Conservation (phyloP, 2,113 vertebrate species). For the Ailurus styani region DNA sequence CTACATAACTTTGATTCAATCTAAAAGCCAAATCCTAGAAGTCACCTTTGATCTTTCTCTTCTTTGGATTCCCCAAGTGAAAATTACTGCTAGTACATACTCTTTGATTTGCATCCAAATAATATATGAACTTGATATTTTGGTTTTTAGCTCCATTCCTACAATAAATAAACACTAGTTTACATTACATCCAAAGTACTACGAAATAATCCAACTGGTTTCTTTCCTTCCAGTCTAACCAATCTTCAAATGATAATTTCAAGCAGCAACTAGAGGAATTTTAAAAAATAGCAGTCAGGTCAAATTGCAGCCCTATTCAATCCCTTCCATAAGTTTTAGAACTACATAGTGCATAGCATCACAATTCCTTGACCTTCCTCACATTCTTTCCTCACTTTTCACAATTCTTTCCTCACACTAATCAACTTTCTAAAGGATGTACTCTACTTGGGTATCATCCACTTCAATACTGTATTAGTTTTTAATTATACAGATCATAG, state of each 20-base stretch:
- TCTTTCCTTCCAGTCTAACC: not conserved
- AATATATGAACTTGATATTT: not conserved
- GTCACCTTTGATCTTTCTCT: not conserved
- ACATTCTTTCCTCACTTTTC: too few relatives aligned
- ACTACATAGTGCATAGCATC: not conserved
- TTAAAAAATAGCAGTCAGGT: not conserved
- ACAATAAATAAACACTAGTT: not conserved
- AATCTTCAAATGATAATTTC: not conserved
- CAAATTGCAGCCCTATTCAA: accelerated
- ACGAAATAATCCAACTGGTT: not conserved
- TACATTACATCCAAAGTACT: not conserved
- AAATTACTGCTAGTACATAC: not conserved
- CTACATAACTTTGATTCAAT: not conserved
- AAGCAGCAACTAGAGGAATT: not conserved
- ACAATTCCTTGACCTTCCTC: not conserved
- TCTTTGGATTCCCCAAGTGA: not conserved
- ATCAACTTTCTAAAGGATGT: not conserved
- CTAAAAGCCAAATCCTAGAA: not conserved
- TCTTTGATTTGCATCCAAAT: not conserved
- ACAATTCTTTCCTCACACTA: not conserved
- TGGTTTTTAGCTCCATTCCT: not conserved
- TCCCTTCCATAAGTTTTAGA: not conserved
- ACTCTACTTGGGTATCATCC: accelerated
- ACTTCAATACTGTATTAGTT: not conserved
- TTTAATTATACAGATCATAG: not conserved